These are phyloP conservation scores for Polyploca ridens DNA, from an alignment of 2,888 invertebrate genomes.

Conservation along the genomic window DNA sequence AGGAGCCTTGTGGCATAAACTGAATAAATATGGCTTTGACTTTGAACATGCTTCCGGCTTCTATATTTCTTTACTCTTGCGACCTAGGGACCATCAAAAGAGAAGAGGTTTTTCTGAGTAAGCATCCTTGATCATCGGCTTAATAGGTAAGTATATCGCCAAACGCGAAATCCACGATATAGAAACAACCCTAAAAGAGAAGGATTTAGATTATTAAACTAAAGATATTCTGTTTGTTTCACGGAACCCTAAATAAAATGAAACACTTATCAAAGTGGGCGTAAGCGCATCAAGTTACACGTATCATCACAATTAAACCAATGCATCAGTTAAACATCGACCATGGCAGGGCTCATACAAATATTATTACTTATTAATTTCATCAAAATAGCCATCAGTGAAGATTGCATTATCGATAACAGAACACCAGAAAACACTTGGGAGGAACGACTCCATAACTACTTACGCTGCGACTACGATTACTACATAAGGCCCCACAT, in stretches of 20 bases:
- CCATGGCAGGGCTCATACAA: conserved; percentile 11
- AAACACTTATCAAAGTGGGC: conserved; percentile 3
- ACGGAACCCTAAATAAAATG: not conserved
- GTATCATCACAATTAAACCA: not conserved
- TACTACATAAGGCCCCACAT: conserved; percentile 15
- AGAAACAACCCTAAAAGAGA: not conserved
- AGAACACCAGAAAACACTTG: conserved; percentile 27
- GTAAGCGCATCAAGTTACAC: not conserved
- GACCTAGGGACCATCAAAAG: no score
- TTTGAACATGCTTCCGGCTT: no score
- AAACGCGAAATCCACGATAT: no score
- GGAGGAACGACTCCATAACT: conserved; percentile 28
- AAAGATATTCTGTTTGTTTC: not conserved
- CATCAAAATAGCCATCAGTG: not conserved
- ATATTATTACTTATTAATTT: not conserved
- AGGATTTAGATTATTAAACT: not conserved
- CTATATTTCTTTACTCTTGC: no score
- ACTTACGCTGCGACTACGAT: not conserved
- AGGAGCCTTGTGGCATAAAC: not conserved
- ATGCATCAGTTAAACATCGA: conserved; percentile 1
- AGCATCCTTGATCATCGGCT: no score
- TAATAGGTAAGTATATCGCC: no score
- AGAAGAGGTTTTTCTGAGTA: no score
- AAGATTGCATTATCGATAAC: conserved; percentile 19
- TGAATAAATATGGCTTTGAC: no score